Evolutionary conservation across 2,797 vertebrate genomes (phyloP), one percentile per base, ranked within the genome.

Genomic region (Crenuchus spilurus): DNA sequence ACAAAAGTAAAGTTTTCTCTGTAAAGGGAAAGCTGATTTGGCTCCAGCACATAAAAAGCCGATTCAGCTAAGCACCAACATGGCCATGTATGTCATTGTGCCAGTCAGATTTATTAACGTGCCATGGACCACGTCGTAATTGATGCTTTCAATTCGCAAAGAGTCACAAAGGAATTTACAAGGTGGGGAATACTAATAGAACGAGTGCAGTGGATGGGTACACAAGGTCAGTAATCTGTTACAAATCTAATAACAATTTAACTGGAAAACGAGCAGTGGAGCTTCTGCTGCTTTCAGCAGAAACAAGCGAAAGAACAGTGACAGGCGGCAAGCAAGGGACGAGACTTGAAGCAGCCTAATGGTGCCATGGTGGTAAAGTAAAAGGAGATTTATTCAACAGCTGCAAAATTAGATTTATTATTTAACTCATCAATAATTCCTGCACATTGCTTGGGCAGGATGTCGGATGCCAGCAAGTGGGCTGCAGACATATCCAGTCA

Each of bases 341-440:
- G 42, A 74, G 35, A 48, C 66, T 54, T 52, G 20, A 48, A 61
- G 61, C 37, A 46, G 51, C 72, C 22, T 11, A 18, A 24, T 37
- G 22, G 20, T 11, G 42, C 22, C 72, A 75, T 66, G 84, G 78
- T 86, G 82, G 70, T 75, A 88, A 88, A 86, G 81, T 80, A 88
- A 89, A 90, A 66, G n/a, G n/a, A 77, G 79, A 84, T 89, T 90
- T 89, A 92, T 91, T 91, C 73, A 87, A 78, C 70, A 71, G 85
- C 83, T 85, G 80, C 89, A 79, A 81, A 76, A 90, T 91, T 88
- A 81, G 70, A 91, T 82, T 82, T 86, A 89, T 90, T 91, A 92
- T 90, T 92, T 91, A 87, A 80, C 80, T 88, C 82, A 90, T 92
- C 92, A 91, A 89, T 92, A 87, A 90, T 93, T 90, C 84, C 86